A percentile compares a stretch with the other conserved stretches of the same genome.
phyloP scores from a whole-genome alignment of 2,888 invertebrate species.

The Selenia dentaria region DNA sequence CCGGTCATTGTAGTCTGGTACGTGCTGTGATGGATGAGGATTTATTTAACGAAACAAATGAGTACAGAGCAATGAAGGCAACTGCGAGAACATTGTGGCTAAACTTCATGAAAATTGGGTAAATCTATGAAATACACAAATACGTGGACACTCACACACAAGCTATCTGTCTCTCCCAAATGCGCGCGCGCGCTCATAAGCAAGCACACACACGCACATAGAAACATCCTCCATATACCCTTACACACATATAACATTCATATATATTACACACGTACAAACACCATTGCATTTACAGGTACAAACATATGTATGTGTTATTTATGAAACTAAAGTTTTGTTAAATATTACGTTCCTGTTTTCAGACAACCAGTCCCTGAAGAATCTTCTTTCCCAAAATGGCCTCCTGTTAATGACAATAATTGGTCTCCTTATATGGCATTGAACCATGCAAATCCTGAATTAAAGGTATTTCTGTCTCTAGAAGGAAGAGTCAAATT shows the following conservation, averaged over 20 bases:
- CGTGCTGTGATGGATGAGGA: conserved; percentile 3
- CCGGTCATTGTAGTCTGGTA: conserved; percentile 6
- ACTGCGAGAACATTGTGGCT: neutral
- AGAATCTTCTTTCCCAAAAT: neutral
- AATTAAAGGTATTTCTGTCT: neutral
- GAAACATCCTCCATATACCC: too few relatives aligned
- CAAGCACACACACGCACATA: too few relatives aligned
- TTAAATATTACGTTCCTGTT: neutral
- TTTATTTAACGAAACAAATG: neutral
- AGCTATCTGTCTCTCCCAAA: too few relatives aligned
- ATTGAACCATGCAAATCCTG: neutral
- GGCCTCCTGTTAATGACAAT: neutral
- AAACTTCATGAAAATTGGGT: conserved; percentile 9
- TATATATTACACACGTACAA: too few relatives aligned
- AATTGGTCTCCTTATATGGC: conserved; percentile 8
- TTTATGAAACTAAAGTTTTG: too few relatives aligned
- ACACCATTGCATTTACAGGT: too few relatives aligned
- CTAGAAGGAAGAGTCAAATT: conserved; percentile 1
- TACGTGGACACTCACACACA: too few relatives aligned
- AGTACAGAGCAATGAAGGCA: neutral
- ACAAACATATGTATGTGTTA: too few relatives aligned
- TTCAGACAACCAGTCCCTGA: conserved; percentile 7
- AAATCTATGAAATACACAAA: too few relatives aligned
- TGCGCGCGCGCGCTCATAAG: too few relatives aligned
- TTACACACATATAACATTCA: too few relatives aligned